Base-by-base conservation (phyloP, 1,140 invertebrate genomes). In the Pemphigus obesinymphae region DNA sequence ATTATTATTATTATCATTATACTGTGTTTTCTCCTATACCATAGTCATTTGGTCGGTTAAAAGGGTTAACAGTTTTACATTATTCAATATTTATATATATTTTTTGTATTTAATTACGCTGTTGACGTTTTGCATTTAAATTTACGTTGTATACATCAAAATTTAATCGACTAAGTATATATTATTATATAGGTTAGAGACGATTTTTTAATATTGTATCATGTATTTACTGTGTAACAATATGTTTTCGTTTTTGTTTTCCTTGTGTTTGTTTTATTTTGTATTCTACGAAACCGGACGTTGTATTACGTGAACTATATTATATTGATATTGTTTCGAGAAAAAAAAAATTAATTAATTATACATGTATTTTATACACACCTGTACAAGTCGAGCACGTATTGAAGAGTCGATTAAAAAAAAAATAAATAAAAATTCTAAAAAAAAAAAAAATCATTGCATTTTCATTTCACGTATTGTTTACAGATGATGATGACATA, bases 121-220 rank as follows among this genome's bases (percentile, higher is more conserved):
- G 76, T 80, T 80, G 37, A 80, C 55, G 34, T 63, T 78, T 80
- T 61, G 53, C 76, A 63, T 80, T 80, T 80, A 80, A 80, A 43
- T 45, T 1, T 45, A 20, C 20, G 34, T 53, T 31, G 31, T n/a
- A n/a, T 53, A 53, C 48, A 53, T n/a, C 66, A 73, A 31, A 48
- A 50, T 7, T 76, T 76, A 37, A 26, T 76, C 73, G 50, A 40
- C 40, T 37, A 58, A 55, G 13, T 70, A 70, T 76, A 1, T 76
- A 23, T 8, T 23, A 50, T n/a, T 53, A n/a, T 20, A 48, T 73
- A 55, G 48, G 23, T 37, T 55, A 76, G 17, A 37, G 17, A 76
- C 13, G 20, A 55, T 55, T 34, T 76, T 37, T 76, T 55, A 55
- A 53, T 72, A 40, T 72, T 48, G 48, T 75, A 34, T n/a, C n/a